A percentile compares a stretch with the other conserved stretches of the same genome.
These are phyloP conservation scores for Heliconius eleuchia DNA, from an alignment of 1,140 invertebrate genomes.

Conservation along the genomic window DNA sequence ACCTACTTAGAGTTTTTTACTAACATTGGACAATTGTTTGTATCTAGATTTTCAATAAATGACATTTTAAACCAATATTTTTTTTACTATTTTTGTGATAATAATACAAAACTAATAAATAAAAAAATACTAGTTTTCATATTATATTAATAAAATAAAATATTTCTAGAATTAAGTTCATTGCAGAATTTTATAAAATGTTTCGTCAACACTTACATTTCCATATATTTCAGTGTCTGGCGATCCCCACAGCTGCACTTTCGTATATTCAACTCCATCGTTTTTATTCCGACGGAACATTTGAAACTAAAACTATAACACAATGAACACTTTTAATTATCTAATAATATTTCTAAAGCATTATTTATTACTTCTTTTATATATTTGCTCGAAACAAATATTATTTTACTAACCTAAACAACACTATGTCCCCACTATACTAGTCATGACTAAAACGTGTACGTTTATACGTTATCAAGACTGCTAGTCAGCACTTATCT, in stretches of 20 bases:
- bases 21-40: no score
- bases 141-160: no score
- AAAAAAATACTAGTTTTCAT: no score
- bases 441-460: slow-evolving; percentile 38
- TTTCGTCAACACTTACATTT: slow-evolving; percentile 3
- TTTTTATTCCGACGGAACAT: slow-evolving; percentile 65
- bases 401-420: background rate
- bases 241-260: slow-evolving; percentile 54
- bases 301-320: slow-evolving; percentile 27
- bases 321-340: background rate
- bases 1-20: no score
- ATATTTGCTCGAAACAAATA: background rate
- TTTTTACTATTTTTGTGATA: no score
- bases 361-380: background rate
- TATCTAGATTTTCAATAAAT: no score
- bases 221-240: slow-evolving; percentile 14
- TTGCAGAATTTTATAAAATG: background rate
- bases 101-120: no score
- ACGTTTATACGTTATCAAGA: slow-evolving; percentile 21
- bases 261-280: slow-evolving; percentile 53
- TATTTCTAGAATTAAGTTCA: no score
- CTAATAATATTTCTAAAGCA: background rate
- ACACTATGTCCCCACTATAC: background rate
- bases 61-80: no score
- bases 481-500: slow-evolving; percentile 16